Evolutionary conservation across 2,797 vertebrate species (phyloP), one percentile per base, ranked within the genome.

Genomic region (Sebastes kiyomatsui): DNA sequence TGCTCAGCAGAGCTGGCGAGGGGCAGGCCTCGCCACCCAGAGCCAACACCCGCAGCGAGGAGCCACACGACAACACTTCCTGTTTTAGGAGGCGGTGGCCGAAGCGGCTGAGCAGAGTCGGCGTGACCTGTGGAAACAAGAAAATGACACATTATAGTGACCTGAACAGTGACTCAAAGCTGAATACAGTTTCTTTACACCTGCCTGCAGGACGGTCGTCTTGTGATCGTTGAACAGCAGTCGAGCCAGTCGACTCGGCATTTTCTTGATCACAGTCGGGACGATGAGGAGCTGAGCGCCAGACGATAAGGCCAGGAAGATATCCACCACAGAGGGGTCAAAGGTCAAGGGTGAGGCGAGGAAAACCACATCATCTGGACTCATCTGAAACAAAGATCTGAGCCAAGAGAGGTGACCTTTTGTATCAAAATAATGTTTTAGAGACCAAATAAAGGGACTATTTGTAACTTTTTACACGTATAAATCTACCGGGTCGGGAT

Each of bases 21-120:
- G 98, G 98, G 89, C 97, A 99, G 1, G 96, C 88, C 92, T 99
- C 99, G 23, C 99, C 99, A 4, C 99, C 99, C 64, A 99, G 95
- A 62, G 97, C 97, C 90, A 99, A 84, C 49, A 99, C 93, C 68
- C 98, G 96, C 77, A 99, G 92, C 0, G 97, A 96, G 25, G 97
- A 97, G 72, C 80, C 76, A 3, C 88, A 81, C 25, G 97, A 96
- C 77, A 99, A 64, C 75, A 98, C 93, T 22, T 93, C 88, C 72
- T 95, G 94, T 77, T 92, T 94, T 56, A 99, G 92, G 79, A 94
- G 67, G 20, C 71, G 80, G 56, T 88, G 90, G 56, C 98, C 97
- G 87, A 99, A 99, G n/a, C 96, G 95, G 70, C 95, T 89, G 25
- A 99, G 92, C 76, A 99, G 93, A 14, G 97, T 96, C 22, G 99